Conservation (phyloP, 2,888 invertebrate species). For the Thecophora atra region DNA sequence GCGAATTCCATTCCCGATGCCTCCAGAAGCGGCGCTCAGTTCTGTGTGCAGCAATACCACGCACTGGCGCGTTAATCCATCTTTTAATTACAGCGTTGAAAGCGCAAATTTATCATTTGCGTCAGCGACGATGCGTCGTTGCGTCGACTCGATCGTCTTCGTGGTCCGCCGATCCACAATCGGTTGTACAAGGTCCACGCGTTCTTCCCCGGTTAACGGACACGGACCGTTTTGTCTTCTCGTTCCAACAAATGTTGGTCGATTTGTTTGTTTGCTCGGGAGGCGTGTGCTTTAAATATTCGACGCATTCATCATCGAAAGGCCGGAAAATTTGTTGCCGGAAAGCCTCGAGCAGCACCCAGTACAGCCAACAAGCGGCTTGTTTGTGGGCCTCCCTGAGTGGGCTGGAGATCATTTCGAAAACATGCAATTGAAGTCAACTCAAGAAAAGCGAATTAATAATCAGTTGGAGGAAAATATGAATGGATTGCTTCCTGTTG, state of each 20-base stretch:
- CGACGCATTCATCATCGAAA: constrained; percentile 28
- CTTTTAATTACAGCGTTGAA: constrained; percentile 64
- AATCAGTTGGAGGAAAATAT: background rate
- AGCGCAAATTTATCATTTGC: constrained; percentile 58
- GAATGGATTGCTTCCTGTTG: constrained; percentile 21
- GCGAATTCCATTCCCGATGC: too few species aligned
- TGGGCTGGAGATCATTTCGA: constrained; percentile 7
- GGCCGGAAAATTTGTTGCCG: constrained; percentile 18
- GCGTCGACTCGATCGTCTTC: background rate
- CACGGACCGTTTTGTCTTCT: background rate
- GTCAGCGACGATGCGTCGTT: constrained; percentile 38
- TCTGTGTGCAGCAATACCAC: background rate
- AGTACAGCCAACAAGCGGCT: background rate
- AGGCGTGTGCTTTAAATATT: constrained; percentile 32
- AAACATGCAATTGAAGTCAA: constrained; percentile 15
- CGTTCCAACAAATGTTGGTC: constrained; percentile 52
- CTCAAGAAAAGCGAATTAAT: constrained; percentile 12
- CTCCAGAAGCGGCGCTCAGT: background rate
- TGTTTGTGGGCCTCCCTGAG: background rate
- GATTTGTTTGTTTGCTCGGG: constrained; percentile 57
- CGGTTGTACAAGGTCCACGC: background rate
- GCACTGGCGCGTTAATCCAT: constrained; percentile 56
- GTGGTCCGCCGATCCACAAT: background rate
- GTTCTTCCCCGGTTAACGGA: background rate
- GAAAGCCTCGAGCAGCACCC: background rate